Evolutionary conservation across 1,140 invertebrate genomes (phyloP).

Genomic region (Caenorhabditis remanei): DNA sequence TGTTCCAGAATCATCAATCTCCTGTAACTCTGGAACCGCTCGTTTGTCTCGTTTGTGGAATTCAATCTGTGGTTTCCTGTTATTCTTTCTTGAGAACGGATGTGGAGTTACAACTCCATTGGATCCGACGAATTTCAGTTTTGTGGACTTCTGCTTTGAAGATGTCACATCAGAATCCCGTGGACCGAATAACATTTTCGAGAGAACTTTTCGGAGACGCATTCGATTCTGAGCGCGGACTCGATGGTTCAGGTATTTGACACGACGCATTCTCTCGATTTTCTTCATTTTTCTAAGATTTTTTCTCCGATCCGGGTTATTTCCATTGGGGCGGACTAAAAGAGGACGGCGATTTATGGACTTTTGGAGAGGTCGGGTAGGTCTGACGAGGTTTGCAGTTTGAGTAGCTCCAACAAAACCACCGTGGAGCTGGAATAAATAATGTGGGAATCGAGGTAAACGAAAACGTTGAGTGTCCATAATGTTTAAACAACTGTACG

Average conservation of each 20-base stretch:
- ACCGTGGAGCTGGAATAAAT: constrained; percentile 9
- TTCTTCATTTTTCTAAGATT: constrained; percentile 19
- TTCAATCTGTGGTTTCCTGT: neutral
- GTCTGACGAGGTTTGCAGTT: neutral
- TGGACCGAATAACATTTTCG: constrained; percentile 11
- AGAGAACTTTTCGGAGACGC: constrained; percentile 11
- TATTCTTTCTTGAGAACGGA: neutral
- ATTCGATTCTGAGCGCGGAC: neutral
- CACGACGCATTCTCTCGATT: neutral
- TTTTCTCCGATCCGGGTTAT: neutral
- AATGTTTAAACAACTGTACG: no score
- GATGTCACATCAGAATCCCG: neutral
- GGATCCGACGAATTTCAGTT: neutral
- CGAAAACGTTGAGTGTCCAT: no score
- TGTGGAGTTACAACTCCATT: neutral
- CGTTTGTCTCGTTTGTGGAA: neutral
- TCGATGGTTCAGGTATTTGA: neutral
- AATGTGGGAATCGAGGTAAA: no score
- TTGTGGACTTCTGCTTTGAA: neutral
- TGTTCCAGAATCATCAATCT: no score
- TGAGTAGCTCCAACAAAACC: neutral
- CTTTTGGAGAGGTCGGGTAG: neutral
- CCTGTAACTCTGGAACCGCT: neutral
- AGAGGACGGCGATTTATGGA: neutral
- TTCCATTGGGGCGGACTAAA: neutral